Base-by-base conservation (phyloP, 2,797 vertebrate species). In the Pyrocephalus nanus region DNA sequence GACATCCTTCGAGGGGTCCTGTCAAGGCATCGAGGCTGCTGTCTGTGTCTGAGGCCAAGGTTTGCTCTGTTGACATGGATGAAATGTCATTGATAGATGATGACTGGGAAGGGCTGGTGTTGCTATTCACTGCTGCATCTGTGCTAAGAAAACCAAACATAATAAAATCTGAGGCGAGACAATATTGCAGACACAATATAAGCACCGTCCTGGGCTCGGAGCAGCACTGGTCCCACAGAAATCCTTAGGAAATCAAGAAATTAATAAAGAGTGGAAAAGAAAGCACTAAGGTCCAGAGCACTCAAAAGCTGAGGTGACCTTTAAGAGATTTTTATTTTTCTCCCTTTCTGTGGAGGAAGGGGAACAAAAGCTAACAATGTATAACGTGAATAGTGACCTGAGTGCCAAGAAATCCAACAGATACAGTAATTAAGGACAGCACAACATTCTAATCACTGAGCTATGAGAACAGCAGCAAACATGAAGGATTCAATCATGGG, bases 1-100 rank as follows among this genome's bases (percentile, higher is more conserved):
- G 98, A 97, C 98, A 99, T 97, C 99, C 99, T 93, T 99, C 99
- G 30, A 99, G 98, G 50, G 98, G 98, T 91, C 99, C 99, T 17
- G 99, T 98, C 88, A 99, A 98, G 94, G 99, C 98, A 95, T 99
- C 99, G 54, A 99, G 98, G 98, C 99, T 99, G 98, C 99, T 99
- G 98, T 99, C 99, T 48, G 99, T 99, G 97, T 99, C 99, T 34
- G 99, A 99, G 95, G 99, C 99, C 98, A 99, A 92, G 20, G 99
- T 99, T 97, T 99, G 99, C 98, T 99, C 99, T 47, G 99, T 99
- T 96, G 99, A 99, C 99, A 99, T 99, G 97, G 99, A 99, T 60
- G 99, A 99, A 97, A 99, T 99, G 98, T 99, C 99, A 73, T 99
- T 99, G 98, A 99, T 98, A 72, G 99, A 99, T 34, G 99, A 99